Evolutionary conservation across 1,140 invertebrate species (phyloP), one percentile per base, ranked within the genome.

Genomic region (Chlorops oryzae): DNA sequence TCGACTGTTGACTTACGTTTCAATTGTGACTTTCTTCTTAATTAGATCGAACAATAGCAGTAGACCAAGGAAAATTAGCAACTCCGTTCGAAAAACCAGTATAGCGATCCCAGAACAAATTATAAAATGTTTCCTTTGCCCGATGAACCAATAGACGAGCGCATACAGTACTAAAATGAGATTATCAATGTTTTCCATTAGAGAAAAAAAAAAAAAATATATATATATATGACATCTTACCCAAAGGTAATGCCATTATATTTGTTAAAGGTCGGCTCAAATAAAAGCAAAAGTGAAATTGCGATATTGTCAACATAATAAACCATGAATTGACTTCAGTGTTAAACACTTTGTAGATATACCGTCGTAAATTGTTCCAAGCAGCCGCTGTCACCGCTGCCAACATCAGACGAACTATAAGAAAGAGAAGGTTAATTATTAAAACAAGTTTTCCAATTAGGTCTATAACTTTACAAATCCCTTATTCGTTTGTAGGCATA

Each of bases 221-320:
- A 7, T n/a, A 32, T 23, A n/a, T 5, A 17, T 86, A 47, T 55
- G 54, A 45, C 13, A 41, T 34, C 0, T 81, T 81, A 96, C 93
- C 93, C 72, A 96, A 74, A 50, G 88, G 86, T 56, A 99, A 72
- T 25, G 90, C 93, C 80, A 99, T 90, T 34, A 90, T 94, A 76
- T 99, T 99, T 54, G 97, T 96, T 55, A 99, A 78, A 18, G 95
- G 84, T 46, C 97, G 79, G 53, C 89, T 92, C 62, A 92, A 79
- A 72, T 99, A 99, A 70, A 94, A 99, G 79, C 98, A 86, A 63
- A 98, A 96, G 76, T 99, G 96, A 75, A 96, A 99, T 67, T 99
- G 96, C 10, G 91, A 86, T 20, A 87, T 79, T 22, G 88, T 93
- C 37, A 98, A 82, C 4, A 86, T 63, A 27, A 90, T 79, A 56